A percentile compares a stretch with the other conserved stretches of the same genome.
phyloP scores from a whole-genome alignment of 2,888 invertebrate genomes.

The Barypeithes pellucidus region DNA sequence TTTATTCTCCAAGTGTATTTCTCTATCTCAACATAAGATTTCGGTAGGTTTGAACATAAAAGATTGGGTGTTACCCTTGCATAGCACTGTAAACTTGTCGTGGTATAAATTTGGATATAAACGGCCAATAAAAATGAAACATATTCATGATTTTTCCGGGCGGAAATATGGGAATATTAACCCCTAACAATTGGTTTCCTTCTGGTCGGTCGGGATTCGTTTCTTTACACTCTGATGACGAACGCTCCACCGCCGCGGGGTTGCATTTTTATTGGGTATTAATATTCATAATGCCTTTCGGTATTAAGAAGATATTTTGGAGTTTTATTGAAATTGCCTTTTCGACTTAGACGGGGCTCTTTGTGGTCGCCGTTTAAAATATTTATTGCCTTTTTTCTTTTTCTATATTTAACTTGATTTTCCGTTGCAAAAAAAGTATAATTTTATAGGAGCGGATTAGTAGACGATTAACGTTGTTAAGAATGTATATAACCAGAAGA shows the following conservation, averaged over 20 bases:
- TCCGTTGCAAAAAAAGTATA: not conserved
- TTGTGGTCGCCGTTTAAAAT: constrained; percentile 42
- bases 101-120: constrained; percentile 66
- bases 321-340: constrained; percentile 56
- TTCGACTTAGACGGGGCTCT: constrained; percentile 44
- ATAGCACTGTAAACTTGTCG: constrained; percentile 50
- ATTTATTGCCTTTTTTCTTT: constrained; percentile 20
- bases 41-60: not conserved
- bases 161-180: constrained; percentile 68
- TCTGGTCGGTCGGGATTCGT: constrained; percentile 59
- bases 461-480: too few species aligned
- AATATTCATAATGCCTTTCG: constrained; percentile 61
- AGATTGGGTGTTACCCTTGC: not conserved
- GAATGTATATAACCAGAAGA: too few species aligned
- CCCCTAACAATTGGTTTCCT: constrained; percentile 61
- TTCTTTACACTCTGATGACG: constrained; percentile 65
- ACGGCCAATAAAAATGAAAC: constrained; percentile 72
- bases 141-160: constrained; percentile 71
- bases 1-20: constrained; percentile 60
- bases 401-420: not conserved
- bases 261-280: constrained; percentile 62
- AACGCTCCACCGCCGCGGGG: constrained; percentile 58
- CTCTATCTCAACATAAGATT: constrained; percentile 48
- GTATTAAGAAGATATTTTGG: constrained; percentile 52
- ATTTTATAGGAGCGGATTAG: not conserved